A percentile compares a stretch with the other conserved stretches of the same genome.
Conservation (phyloP, 2,797 vertebrate species). For the Chaunax sp. region DNA sequence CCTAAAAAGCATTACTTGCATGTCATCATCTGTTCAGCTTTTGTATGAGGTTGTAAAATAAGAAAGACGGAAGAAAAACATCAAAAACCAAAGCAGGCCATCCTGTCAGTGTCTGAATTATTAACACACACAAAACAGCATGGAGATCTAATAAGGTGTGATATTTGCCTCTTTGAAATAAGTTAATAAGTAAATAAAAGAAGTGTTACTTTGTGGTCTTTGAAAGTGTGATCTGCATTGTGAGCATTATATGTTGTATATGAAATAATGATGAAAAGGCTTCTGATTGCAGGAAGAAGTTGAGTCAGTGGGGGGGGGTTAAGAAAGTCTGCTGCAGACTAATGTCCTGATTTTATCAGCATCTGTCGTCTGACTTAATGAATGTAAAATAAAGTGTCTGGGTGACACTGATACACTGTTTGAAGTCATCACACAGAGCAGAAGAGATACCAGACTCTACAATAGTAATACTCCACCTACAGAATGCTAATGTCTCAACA, state of each 20-base stretch:
- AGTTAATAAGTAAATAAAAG: too few relatives aligned
- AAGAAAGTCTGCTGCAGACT: conserved; percentile 19
- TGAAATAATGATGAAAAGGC: conserved; percentile 23
- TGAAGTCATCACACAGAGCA: not conserved
- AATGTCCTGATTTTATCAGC: conserved; percentile 36
- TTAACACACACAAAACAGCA: conserved; percentile 16
- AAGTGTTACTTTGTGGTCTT: conserved; percentile 20
- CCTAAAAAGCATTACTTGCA: not conserved
- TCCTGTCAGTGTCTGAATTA: conserved; percentile 25
- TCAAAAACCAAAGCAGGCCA: conserved; percentile 30
- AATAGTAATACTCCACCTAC: not conserved
- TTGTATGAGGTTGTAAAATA: conserved; percentile 8
- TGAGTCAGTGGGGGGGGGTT: conserved; percentile 5
- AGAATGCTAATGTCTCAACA: conserved; percentile 4
- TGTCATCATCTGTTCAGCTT: conserved; percentile 10
- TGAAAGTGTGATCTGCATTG: conserved; percentile 14
- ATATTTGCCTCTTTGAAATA: conserved; percentile 47
- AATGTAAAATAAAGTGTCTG: conserved; percentile 33
- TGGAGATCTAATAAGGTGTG: conserved; percentile 34
- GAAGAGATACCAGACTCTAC: conserved; percentile 12
- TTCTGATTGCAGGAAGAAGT: conserved; percentile 17
- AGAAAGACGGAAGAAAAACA: conserved; percentile 31
- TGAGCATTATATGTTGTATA: not conserved
- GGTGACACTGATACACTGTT: conserved; percentile 15
- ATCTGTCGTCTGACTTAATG: conserved; percentile 23